Conservation (phyloP, 2,888 invertebrate genomes). For the Agrenia bidenticulata region DNA sequence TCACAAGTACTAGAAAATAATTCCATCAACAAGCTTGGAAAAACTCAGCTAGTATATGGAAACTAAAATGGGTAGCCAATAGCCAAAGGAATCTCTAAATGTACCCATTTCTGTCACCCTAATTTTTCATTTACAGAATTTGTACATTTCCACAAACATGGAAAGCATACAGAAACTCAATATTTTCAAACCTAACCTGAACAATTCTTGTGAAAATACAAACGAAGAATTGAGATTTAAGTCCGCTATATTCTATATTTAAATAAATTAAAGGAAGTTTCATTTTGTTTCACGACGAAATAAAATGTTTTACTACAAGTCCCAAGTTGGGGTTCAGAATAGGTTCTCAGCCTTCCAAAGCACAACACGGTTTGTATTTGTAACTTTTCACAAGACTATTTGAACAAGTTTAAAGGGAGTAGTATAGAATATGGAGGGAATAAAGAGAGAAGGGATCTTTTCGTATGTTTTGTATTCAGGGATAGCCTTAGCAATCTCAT, state of each 20-base stretch:
- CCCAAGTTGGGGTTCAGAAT: not conserved
- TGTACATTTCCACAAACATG: not conserved
- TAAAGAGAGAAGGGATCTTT: not conserved
- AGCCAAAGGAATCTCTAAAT: not conserved
- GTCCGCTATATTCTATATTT: not conserved
- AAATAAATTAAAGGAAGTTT: not conserved
- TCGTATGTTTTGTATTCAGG: no score
- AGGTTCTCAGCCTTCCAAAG: not conserved
- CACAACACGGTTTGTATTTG: not conserved
- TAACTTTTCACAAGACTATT: not conserved
- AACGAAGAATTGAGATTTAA: not conserved
- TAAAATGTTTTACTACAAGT: not conserved
- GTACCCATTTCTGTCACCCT: conserved; percentile 6
- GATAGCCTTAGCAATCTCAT: no score
- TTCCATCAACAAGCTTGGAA: not conserved
- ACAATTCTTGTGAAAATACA: not conserved
- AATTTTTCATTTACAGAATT: not conserved
- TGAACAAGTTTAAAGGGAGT: conserved; percentile 3
- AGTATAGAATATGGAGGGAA: not conserved
- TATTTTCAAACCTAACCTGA: not conserved
- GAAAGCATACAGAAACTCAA: not conserved
- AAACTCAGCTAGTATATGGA: no score
- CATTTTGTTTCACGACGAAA: not conserved
- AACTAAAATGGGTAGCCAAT: no score
- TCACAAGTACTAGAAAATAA: not conserved